Base-by-base conservation (phyloP, 2,797 vertebrate species). In the Pseudochirops cupreus region DNA sequence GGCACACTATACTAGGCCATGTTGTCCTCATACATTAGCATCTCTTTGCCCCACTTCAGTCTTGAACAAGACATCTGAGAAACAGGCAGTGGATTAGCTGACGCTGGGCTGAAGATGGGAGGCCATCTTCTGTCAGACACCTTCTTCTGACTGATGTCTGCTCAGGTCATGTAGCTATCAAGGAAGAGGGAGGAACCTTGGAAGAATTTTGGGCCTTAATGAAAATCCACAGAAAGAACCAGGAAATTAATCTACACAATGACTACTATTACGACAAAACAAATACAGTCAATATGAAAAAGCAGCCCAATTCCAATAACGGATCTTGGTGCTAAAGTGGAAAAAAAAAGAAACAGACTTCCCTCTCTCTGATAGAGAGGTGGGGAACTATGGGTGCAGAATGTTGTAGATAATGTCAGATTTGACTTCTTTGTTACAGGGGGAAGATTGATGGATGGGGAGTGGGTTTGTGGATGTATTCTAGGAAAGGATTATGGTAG, bases 41-140 rank as follows among this genome's bases (percentile, higher is more conserved):
- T 94, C 95, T 96, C 28, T 55, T 92, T 31, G 56, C 24, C n/a
- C 90, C 24, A 62, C 5, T 94, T 46, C 94, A 39, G 21, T 94
- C 90, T 92, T 93, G 3, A 33, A 33, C 28, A 74, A 4, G 62
- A 26, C 11, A 16, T 93, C 5, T 33, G 54, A 58, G 52, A 91
- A 93, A 95, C n/a, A 82, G 96, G 18, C 39, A 96, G 92, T 94
- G 18, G 67, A 24, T 39, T 39, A 82, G 67, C 21, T 46, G 21
- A 16, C 9, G n/a, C 21, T 11, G 2, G 18, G 21, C 74, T 50
- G 62, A 74, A 74, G 62, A 74, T 33, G 67, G 67, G n/a, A 74
- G n/a, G 67, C n/a, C 67, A 74, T 21, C 10, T 5, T 74, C 67
- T 74, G n/a, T 21, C 67, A 39, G 16, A 39, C 5, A 39, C 5